Percentiles rank a stretch among this genome's conserved stretches.
Conservation (phyloP, 2,113 vertebrate genomes). For the Pterocles gutturalis region DNA sequence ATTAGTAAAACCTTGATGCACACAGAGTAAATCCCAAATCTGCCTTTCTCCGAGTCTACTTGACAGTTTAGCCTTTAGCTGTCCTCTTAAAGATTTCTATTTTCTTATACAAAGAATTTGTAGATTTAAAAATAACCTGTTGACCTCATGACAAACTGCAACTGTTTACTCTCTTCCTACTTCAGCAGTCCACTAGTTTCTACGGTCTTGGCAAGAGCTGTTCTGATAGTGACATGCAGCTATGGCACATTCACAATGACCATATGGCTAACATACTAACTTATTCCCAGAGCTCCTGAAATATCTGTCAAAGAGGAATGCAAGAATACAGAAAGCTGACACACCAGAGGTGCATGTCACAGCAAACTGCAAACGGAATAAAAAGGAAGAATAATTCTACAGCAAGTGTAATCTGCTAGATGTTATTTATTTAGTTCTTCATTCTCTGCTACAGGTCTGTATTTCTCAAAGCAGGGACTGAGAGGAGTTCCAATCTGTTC, state of each 20-base stretch:
- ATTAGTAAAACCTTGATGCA: neutral
- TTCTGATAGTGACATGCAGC: neutral
- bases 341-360: neutral
- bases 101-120: neutral
- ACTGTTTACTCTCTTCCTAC: neutral
- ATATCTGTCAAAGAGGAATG: neutral
- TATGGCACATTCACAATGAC: neutral
- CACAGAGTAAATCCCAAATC: neutral
- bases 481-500: neutral
- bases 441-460: neutral
- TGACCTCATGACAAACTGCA: neutral
- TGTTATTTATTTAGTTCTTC: neutral
- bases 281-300: neutral
- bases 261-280: neutral
- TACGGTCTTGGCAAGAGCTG: neutral
- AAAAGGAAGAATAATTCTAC: neutral
- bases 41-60: neutral
- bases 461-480: neutral
- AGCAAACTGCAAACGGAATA: neutral
- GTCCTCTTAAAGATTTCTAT: neutral
- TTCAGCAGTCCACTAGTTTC: neutral
- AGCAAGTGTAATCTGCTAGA: neutral
- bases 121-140: neutral
- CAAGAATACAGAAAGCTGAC: neutral
- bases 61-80: neutral